Base-by-base conservation (phyloP, 2,888 invertebrate species). In the Kryphioiulus occultus region DNA sequence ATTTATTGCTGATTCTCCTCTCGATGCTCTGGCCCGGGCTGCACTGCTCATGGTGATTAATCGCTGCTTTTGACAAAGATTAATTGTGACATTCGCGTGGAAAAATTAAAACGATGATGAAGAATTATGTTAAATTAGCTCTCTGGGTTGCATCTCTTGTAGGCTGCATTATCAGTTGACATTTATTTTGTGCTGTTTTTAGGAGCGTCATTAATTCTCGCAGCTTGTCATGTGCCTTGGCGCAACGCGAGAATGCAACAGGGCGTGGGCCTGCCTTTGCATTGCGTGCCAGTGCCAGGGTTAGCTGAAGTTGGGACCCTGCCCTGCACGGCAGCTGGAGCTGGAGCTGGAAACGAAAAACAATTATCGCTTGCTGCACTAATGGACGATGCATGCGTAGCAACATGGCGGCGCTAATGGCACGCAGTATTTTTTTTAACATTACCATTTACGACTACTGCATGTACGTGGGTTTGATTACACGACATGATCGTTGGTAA, bases 61-160 rank as follows among this genome's bases (percentile, higher is more conserved):
- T 87, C 85, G 85, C 85, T 59, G 47, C 84, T 44, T 47, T 85
- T 87, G 87, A 87, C 87, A 53, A 30, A 87, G 87, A 87, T 87
- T 87, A 87, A 87, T 87, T 85, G 87, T 87, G 87, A 85, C 87
- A 87, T 47, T 87, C 87, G 85, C 85, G 85, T 35, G 85, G 87
- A 87, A 87, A 87, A 87, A 87, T 87, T 87, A 87, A 87, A 87
- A 87, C 87, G 87, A 87, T 87, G 87, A 87, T 87, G 87, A 87
- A 87, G 87, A 87, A 87, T 87, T 87, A 87, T 87, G 87, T 87
- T 87, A 85, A 87, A 87, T 87, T 87, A 87, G 87, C 87, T 87
- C 87, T 87, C 84, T 87, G 87, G 87, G 87, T 87, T 87, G 87
- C 87, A 42, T 87, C 87, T 87, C 87, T 87, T 87, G 87, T 87